A percentile compares a stretch with the other conserved stretches of the same genome.
phyloP scores from a whole-genome alignment of 2,888 invertebrate genomes.

The Troilus luridus region DNA sequence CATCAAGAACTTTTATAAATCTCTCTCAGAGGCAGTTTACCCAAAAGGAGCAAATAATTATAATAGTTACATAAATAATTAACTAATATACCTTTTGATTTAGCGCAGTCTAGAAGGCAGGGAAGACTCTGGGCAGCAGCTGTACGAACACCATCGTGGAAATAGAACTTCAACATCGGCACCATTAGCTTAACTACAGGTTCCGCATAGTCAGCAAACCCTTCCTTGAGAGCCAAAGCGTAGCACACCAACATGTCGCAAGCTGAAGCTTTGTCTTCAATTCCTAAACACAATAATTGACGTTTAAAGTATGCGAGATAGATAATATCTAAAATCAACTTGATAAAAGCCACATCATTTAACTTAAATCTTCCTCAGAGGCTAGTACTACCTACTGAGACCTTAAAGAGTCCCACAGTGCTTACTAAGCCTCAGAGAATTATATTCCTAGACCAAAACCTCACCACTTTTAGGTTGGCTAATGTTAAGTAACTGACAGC shows the following conservation, averaged over 20 bases:
- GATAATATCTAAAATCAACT: neutral
- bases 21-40: too few species aligned
- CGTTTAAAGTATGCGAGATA: neutral
- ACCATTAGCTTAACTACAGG: conserved; percentile 88
- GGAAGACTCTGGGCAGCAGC: conserved; percentile 94
- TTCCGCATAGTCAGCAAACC: conserved; percentile 83
- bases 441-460: neutral
- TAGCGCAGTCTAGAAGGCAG: conserved; percentile 88
- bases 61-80: conserved; percentile 48
- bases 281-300: conserved; percentile 71
- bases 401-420: too few species aligned
- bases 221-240: conserved; percentile 92
- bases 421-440: neutral
- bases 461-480: too few species aligned
- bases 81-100: conserved; percentile 76
- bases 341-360: too few species aligned
- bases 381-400: too few species aligned
- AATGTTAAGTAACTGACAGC: too few species aligned
- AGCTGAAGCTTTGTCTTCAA: conserved; percentile 96
- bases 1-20: too few species aligned
- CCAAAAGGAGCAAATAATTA: neutral
- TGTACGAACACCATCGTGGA: conserved; percentile 92
- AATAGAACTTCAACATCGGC: conserved; percentile 92
- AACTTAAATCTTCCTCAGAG: too few species aligned
- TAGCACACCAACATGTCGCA: conserved; percentile 98